Percentiles rank a stretch among this genome's conserved stretches.
Evolutionary conservation across 1,140 invertebrate genomes (phyloP).

Genomic region (Diorhabda carinulata): DNA sequence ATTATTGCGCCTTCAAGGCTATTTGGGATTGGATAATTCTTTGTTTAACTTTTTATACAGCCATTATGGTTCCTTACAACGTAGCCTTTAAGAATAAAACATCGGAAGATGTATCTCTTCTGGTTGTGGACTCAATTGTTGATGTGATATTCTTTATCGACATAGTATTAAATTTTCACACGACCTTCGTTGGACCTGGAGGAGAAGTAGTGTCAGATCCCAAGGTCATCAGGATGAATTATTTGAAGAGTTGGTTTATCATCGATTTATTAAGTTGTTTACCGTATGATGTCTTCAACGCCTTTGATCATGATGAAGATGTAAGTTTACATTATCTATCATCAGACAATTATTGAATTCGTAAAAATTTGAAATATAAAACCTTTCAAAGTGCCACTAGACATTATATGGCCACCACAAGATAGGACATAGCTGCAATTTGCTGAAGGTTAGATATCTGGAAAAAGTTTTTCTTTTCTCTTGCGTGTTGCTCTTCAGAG

Average conservation of each 20-base stretch:
- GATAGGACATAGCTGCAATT: too few relatives aligned
- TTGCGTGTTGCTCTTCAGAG: too few relatives aligned
- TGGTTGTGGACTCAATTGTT: constrained; percentile 97
- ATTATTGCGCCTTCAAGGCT: constrained; percentile 97
- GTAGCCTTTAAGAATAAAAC: constrained; percentile 99
- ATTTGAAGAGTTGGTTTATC: constrained; percentile 99
- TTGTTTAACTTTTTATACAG: constrained; percentile 99
- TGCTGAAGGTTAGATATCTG: too few relatives aligned
- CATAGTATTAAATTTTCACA: constrained; percentile 99
- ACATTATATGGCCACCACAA: too few relatives aligned
- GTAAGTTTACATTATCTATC: constrained; percentile 57
- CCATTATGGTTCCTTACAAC: constrained; percentile 99
- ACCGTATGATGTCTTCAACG: constrained; percentile 99
- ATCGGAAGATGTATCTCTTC: constrained; percentile 94
- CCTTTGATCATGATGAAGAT: constrained; percentile 98
- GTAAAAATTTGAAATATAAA: too few relatives aligned
- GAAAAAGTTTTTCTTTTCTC: too few relatives aligned
- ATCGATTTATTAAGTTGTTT: constrained; percentile 98
- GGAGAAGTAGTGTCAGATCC: constrained; percentile 98
- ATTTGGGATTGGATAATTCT: constrained; percentile 99
- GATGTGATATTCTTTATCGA: constrained; percentile 99
- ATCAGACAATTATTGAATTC: too few relatives aligned
- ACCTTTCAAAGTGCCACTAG: too few relatives aligned
- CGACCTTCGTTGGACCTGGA: constrained; percentile 97
- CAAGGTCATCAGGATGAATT: constrained; percentile 96